Base-by-base conservation (phyloP, 2,797 vertebrate genomes). In the Paratrypauchen microcephalus region DNA sequence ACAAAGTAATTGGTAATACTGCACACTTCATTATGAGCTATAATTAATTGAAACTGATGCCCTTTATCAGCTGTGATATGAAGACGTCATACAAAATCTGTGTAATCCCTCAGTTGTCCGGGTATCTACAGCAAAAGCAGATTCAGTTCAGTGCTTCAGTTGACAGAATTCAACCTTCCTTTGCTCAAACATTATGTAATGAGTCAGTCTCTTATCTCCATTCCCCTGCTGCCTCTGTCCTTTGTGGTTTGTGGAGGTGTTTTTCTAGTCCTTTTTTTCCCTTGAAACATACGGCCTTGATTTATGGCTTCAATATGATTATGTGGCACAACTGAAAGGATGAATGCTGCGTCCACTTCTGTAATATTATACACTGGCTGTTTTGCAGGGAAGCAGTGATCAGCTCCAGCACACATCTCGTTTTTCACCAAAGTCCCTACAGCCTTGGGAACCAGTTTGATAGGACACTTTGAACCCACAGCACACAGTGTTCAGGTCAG, bases 251-350 rank as follows among this genome's bases (percentile, higher is more conserved):
- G 68, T n/a, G 58, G 19, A 68, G 50, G 4, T 13, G 28, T 5
- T 7, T 41, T 30, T 12, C 12, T 2, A 26, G 45, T 74, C 19
- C 23, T 54, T 75, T 54, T 75, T 45, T 72, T 72, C 21, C 61
- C 28, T 56, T 6, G 21, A 21, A 73, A 64, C 61, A 47, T 52
- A 6, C 18, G 32, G 68, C 48, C 50, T 55, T 74, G 72, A 83
- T 83, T 85, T 68, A 77, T 76, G n/a, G 41, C 79, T 64, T 67
- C 18, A 2, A 3, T 26, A 63, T 70, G 70, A 75, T 72, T 61
- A 69, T 74, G 18, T 68, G 54, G 48, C 75, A 4, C 11, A 28
- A 61, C 71, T 78, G 71, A 70, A 11, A 81, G 80, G 73, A 74
- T 72, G 66, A 65, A 71, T 69, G 66, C 75, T 52, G 67, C 66